Evolutionary conservation across 2,797 vertebrate genomes (phyloP).

Genomic region (Clarias pachynema): DNA sequence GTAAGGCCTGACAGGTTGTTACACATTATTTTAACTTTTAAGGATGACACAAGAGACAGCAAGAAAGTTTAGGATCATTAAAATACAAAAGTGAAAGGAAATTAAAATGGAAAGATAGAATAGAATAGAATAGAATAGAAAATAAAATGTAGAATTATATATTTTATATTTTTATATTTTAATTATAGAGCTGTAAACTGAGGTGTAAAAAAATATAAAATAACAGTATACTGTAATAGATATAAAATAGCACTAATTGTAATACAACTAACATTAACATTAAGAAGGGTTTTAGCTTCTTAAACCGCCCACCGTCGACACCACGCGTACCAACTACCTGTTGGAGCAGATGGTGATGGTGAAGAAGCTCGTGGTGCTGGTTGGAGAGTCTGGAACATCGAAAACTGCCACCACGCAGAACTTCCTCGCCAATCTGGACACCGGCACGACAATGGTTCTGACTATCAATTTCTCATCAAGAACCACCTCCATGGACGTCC

Average conservation of each 20-base stretch:
- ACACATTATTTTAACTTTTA: no score
- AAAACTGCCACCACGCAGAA: slow-evolving; percentile 94
- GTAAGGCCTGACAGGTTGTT: background rate
- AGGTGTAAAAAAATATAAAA: no score
- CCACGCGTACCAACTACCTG: slow-evolving; percentile 86
- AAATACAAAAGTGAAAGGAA: background rate
- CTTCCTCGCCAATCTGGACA: slow-evolving; percentile 83
- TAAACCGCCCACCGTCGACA: slow-evolving; percentile 93
- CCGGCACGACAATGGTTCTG: slow-evolving; percentile 78
- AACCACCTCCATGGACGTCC: slow-evolving; percentile 94
- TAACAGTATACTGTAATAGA: no score
- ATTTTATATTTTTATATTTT: no score
- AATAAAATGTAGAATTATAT: no score
- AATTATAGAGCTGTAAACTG: no score
- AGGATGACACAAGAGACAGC: background rate
- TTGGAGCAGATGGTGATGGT: slow-evolving; percentile 89
- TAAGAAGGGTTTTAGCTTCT: no score
- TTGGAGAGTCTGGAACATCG: slow-evolving; percentile 94
- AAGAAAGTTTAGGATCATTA: background rate
- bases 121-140: background rate
- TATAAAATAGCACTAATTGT: no score
- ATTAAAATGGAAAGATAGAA: background rate
- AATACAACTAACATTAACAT: no score
- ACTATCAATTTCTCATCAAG: slow-evolving; percentile 92
- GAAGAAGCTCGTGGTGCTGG: slow-evolving; percentile 85